These are phyloP conservation scores for Heliconius cydno DNA, from an alignment of 2,888 invertebrate species.

Conservation along the genomic window DNA sequence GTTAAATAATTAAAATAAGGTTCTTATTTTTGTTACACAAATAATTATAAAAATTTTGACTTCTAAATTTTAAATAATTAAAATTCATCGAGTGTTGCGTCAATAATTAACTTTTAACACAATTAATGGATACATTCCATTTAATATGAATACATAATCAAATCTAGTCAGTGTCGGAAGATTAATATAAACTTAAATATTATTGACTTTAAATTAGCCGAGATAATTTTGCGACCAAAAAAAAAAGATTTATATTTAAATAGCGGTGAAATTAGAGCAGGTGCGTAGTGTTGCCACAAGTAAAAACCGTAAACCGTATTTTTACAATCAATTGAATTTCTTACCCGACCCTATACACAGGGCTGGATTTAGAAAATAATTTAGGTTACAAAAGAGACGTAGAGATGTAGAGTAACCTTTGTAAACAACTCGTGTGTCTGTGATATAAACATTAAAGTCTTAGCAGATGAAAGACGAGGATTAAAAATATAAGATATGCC, in stretches of 20 bases:
- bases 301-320: not conserved
- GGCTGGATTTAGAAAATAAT: not conserved
- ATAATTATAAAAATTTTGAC: not conserved
- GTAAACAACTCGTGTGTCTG: conserved; percentile 20
- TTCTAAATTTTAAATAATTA: not conserved
- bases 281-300: not conserved
- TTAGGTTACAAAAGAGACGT: not conserved
- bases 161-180: conserved; percentile 2
- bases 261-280: not conserved
- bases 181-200: not conserved
- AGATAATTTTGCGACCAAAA: not conserved
- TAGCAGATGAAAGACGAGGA: conserved; percentile 19
- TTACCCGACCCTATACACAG: no score
- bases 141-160: not conserved
- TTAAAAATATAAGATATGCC: not conserved
- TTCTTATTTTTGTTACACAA: not conserved
- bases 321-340: not conserved
- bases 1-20: not conserved
- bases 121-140: not conserved
- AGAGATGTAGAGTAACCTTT: not conserved
- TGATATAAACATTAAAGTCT: conserved; percentile 28
- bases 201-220: not conserved
- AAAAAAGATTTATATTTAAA: not conserved
- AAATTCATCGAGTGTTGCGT: no score
- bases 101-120: not conserved